Conservation (phyloP, 2,113 vertebrate genomes). For the Tychaedon coryphoeus region DNA sequence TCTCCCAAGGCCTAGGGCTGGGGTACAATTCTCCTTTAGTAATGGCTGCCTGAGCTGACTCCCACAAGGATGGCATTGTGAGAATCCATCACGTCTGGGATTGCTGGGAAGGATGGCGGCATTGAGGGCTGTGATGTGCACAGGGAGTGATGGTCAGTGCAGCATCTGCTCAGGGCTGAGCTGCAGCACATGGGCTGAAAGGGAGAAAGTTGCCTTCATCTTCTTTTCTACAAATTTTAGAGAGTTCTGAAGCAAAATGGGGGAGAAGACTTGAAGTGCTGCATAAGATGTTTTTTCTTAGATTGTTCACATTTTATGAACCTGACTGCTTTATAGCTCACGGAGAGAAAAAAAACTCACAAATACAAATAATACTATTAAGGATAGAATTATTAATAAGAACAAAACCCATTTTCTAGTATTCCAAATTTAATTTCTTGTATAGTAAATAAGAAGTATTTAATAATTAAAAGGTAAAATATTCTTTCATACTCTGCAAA, state of each 20-base stretch:
- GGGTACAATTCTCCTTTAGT: too few species aligned
- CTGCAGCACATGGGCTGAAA: not conserved
- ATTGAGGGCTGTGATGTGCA: not conserved
- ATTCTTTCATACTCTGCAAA: not conserved
- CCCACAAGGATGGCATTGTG: not conserved
- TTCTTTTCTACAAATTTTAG: not conserved
- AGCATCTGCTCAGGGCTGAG: not conserved
- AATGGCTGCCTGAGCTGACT: too few species aligned
- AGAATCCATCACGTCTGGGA: not conserved
- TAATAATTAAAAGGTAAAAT: not conserved
- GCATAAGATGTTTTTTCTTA: not conserved
- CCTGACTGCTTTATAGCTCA: not conserved
- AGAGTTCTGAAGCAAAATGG: not conserved
- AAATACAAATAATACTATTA: not conserved
- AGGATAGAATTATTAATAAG: not conserved
- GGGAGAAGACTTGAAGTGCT: not conserved
- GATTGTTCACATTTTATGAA: not conserved
- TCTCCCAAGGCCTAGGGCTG: too few species aligned
- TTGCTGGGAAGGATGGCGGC: not conserved
- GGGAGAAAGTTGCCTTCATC: not conserved
- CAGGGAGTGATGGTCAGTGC: not conserved
- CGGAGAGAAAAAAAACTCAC: fast-evolving
- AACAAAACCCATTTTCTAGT: fast-evolving
- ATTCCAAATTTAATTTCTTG: not conserved
- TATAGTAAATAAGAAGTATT: not conserved